A percentile compares a stretch with the other conserved stretches of the same genome.
phyloP scores from a whole-genome alignment of 2,113 vertebrate genomes.

The Galemys pyrenaicus region DNA sequence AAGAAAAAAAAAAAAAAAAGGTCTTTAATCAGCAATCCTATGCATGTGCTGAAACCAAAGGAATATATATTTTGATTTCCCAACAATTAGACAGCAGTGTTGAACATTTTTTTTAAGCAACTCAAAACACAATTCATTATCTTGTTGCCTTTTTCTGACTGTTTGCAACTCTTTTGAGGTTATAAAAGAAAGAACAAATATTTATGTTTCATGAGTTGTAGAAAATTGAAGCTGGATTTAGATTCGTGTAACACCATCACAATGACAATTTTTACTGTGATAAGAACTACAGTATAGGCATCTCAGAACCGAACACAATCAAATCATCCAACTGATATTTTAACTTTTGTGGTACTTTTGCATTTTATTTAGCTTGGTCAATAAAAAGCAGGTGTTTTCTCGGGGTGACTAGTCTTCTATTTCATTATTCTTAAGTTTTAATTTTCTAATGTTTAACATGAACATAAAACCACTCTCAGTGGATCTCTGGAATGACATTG shows the following conservation, averaged over 20 bases:
- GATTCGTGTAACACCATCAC: not conserved
- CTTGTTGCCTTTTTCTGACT: not conserved
- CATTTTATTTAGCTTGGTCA: conserved; percentile 9
- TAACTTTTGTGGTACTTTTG: not conserved
- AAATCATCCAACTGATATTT: not conserved
- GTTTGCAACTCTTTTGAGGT: not conserved
- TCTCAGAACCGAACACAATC: not conserved
- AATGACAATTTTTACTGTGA: not conserved
- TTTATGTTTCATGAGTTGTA: not conserved
- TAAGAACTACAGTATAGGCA: not conserved
- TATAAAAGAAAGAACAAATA: not conserved
- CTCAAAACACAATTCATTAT: not conserved
- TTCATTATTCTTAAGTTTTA: conserved; percentile 9
- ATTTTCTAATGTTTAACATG: not conserved
- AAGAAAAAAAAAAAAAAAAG: not conserved
- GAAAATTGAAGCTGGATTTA: not conserved
- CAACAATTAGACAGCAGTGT: not conserved
- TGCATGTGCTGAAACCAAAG: not conserved
- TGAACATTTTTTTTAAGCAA: not conserved
- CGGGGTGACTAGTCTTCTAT: not conserved
- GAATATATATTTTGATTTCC: not conserved
- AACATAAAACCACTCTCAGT: not conserved
- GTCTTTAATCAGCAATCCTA: not conserved
- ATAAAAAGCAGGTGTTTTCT: not conserved
- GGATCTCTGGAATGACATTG: not conserved